phyloP scores from a whole-genome alignment of 2,888 invertebrate species.

The Scaptomyza polygonia region DNA sequence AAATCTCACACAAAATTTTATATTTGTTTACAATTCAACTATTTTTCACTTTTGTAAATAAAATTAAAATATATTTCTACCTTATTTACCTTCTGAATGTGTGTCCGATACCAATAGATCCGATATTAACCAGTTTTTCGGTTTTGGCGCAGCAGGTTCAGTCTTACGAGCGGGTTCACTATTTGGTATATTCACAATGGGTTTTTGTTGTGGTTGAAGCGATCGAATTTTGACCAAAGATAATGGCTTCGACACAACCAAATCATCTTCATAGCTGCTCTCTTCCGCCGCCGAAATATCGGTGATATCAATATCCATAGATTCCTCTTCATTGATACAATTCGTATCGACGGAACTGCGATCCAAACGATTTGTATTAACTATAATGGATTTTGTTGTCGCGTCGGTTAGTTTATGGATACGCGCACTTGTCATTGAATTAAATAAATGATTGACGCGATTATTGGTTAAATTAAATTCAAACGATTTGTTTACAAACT shows the following conservation, averaged over 20 bases:
- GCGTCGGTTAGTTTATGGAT: conserved; percentile 67
- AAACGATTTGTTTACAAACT: conserved; percentile 95
- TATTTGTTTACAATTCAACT: too few relatives aligned
- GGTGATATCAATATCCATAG: conserved; percentile 84
- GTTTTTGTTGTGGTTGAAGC: conserved; percentile 44
- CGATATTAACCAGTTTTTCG: conserved; percentile 82
- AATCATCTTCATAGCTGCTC: conserved; percentile 43
- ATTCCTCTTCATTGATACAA: conserved; percentile 83
- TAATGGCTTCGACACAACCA: conserved; percentile 62
- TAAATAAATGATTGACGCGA: conserved; percentile 81
- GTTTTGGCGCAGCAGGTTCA: conserved; percentile 52
- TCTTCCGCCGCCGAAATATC: conserved; percentile 82
- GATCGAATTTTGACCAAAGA: conserved; percentile 72
- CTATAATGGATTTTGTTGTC: conserved; percentile 50
- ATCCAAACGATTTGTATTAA: conserved; percentile 47
- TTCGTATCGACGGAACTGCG: conserved; percentile 62
- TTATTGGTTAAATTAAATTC: conserved; percentile 86
- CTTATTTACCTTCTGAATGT: conserved; percentile 60
- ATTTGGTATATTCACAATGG: conserved; percentile 34
- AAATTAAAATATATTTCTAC: too few relatives aligned
- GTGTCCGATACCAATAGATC: conserved; percentile 73
- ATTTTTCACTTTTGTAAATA: neutral
- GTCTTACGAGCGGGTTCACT: conserved; percentile 42
- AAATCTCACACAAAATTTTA: too few relatives aligned
- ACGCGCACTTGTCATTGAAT: conserved; percentile 77